These are phyloP conservation scores for Paedocypris sp. DNA, from an alignment of 2,113 vertebrate genomes.

Conservation along the genomic window DNA sequence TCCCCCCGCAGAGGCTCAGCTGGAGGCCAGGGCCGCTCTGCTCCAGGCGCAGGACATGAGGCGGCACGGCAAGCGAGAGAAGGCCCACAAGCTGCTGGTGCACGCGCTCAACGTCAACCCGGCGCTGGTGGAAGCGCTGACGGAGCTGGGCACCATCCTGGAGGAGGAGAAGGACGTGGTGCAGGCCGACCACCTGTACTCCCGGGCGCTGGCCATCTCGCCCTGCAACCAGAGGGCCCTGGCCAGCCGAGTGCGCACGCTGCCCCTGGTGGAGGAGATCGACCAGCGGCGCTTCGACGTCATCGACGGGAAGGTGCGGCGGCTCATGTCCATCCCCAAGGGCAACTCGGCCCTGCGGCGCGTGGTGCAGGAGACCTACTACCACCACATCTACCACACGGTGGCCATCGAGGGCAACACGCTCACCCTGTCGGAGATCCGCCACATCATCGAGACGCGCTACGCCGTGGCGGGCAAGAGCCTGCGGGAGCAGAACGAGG, in stretches of 20 bases:
- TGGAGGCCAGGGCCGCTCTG: slow-evolving; percentile 80
- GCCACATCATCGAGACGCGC: slow-evolving; percentile 90
- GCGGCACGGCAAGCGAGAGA: slow-evolving; percentile 80
- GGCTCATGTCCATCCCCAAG: slow-evolving; percentile 91
- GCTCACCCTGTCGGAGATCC: slow-evolving; percentile 82
- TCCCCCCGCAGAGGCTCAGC: slow-evolving; percentile 69
- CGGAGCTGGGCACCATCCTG: slow-evolving; percentile 80
- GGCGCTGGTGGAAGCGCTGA: slow-evolving; percentile 81
- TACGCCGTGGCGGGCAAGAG: slow-evolving; percentile 89
- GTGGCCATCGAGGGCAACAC: slow-evolving; percentile 98
- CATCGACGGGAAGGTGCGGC: slow-evolving; percentile 87
- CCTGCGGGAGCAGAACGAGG: slow-evolving; percentile 91
- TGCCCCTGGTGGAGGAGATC: slow-evolving; percentile 90
- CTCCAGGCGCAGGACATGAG: slow-evolving; percentile 93
- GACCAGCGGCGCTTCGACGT: slow-evolving; percentile 88
- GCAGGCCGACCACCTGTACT: slow-evolving; percentile 86
- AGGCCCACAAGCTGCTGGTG: slow-evolving; percentile 83
- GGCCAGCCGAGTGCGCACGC: slow-evolving; percentile 77
- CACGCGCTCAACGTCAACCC: slow-evolving; percentile 89
- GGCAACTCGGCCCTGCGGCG: slow-evolving; percentile 80
- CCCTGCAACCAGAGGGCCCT: slow-evolving; percentile 82
- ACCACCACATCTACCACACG: slow-evolving; percentile 97
- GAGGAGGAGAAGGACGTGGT: slow-evolving; percentile 94
- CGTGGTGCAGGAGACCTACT: slow-evolving; percentile 95
- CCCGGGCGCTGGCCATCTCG: slow-evolving; percentile 78